Evolutionary conservation across 1,140 invertebrate genomes (phyloP).

Genomic region (Hesperophylax magnus): DNA sequence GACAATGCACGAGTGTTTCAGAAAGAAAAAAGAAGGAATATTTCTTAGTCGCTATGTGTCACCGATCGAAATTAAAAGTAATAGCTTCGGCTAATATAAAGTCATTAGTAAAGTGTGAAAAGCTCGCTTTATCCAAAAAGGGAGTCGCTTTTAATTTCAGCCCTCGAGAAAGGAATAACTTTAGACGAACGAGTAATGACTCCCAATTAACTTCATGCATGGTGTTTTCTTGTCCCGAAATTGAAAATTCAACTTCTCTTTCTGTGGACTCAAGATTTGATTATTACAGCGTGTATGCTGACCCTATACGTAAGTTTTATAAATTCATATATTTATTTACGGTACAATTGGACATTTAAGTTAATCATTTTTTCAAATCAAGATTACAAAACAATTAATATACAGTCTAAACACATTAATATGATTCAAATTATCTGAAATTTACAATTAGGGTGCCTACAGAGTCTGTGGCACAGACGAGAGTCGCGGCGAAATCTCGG

Average conservation of each 20-base stretch:
- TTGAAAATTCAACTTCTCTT: constrained; percentile 68
- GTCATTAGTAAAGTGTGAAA: constrained; percentile 69
- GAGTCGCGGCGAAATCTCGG: no score
- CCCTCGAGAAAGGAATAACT: constrained; percentile 60
- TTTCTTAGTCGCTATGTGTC: constrained; percentile 47
- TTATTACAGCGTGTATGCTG: constrained; percentile 74
- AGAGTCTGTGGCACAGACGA: no score
- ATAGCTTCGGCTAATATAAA: constrained; percentile 59
- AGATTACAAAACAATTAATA: no score
- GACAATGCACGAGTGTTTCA: neutral
- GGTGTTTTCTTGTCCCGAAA: constrained; percentile 74
- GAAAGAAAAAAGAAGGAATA: constrained; percentile 12
- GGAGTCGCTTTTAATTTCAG: constrained; percentile 77
- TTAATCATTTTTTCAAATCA: no score
- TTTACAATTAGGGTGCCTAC: no score
- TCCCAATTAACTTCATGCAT: constrained; percentile 64
- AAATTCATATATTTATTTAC: neutral
- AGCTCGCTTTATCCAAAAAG: constrained; percentile 71
- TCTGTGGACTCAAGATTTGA: constrained; percentile 70
- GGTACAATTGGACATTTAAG: no score
- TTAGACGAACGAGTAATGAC: neutral
- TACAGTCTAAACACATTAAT: no score
- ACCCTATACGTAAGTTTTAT: constrained; percentile 68
- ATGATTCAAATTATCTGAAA: no score
- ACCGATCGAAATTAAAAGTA: constrained; percentile 37